Evolutionary conservation across 1,140 invertebrate species (phyloP), one percentile per base, ranked within the genome.

Genomic region (Hypothenemus hampei): DNA sequence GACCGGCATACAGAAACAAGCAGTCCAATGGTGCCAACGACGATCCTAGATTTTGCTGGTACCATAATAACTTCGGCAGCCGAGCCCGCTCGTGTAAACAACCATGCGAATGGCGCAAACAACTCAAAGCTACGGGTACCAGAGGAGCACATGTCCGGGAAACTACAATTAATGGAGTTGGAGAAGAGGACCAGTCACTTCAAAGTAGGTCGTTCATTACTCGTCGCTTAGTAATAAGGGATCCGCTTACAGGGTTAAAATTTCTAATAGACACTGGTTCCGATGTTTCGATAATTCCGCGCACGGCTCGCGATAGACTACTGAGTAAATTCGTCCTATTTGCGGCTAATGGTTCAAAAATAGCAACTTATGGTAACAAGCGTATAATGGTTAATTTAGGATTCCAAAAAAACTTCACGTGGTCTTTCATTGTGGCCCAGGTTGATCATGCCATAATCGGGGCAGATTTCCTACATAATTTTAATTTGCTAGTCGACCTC

Each of bases 221-320:
- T 19, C 16, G 31, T 21, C 23, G 49, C n/a, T 20, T 52, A 13
- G 13, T 52, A 7, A 26, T 45, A 7, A 43, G 18, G 11, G 4
- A 52, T 21, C 37, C 18, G 8, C 8, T 11, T 19, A 22, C 37
- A 8, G 26, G 39, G 15, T 24, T 45, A n/a, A 45, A 20, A 26
- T 52, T 52, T 33, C 24, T 52, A 16, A 26, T 52, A 10, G 49
- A 52, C 26, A 16, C 1, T 46, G 49, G 39, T 26, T 23, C 22
- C n/a, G 49, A 52, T 24, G 20, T 52, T 4, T 52, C 49, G 5
- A 18, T 52, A 8, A 10, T 52, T 8, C 39, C 49, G 8, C 8
- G 15, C 8, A 8, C 15, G 6, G 8, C 7, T 8, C 5, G 15
- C 35, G 6, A 6, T 37, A 2, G 7, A 39, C 36, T n/a, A 39